Conservation (phyloP, 2,888 invertebrate species). For the Biston stratarius region DNA sequence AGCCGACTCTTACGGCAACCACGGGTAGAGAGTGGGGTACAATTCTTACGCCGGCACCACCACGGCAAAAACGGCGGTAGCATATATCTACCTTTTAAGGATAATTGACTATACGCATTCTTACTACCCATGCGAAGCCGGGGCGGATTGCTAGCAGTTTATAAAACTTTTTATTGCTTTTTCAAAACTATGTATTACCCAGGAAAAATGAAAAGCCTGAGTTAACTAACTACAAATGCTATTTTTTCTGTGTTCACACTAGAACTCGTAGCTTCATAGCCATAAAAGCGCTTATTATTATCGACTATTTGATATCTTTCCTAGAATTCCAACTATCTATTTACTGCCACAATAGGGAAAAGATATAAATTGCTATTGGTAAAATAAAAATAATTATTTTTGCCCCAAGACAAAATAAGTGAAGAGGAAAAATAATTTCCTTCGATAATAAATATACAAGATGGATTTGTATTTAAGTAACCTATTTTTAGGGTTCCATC, state of each 20-base stretch:
- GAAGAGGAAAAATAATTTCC: constrained; percentile 4
- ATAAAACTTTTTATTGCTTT: too few relatives aligned
- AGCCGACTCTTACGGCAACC: too few relatives aligned
- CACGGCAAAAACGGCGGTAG: too few relatives aligned
- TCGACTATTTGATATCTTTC: constrained; percentile 19
- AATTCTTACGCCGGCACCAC: too few relatives aligned
- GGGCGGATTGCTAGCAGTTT: too few relatives aligned
- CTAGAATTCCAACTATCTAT: constrained; percentile 19
- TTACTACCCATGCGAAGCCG: too few relatives aligned
- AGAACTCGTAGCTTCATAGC: constrained; percentile 4
- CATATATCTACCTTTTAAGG: too few relatives aligned
- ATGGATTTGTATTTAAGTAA: background rate
- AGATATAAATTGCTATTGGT: constrained; percentile 8
- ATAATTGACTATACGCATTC: too few relatives aligned
- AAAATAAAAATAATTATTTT: constrained; percentile 11
- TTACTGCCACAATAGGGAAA: constrained; percentile 16
- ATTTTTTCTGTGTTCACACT: background rate
- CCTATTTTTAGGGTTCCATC: background rate
- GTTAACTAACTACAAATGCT: background rate
- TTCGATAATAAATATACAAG: background rate
- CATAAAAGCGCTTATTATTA: constrained; percentile 24
- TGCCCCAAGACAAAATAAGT: background rate
- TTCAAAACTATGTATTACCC: too few relatives aligned
- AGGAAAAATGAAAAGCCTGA: background rate
- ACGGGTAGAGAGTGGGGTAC: too few relatives aligned